phyloP scores from a whole-genome alignment of 2,797 vertebrate genomes.

The Emys orbicularis region DNA sequence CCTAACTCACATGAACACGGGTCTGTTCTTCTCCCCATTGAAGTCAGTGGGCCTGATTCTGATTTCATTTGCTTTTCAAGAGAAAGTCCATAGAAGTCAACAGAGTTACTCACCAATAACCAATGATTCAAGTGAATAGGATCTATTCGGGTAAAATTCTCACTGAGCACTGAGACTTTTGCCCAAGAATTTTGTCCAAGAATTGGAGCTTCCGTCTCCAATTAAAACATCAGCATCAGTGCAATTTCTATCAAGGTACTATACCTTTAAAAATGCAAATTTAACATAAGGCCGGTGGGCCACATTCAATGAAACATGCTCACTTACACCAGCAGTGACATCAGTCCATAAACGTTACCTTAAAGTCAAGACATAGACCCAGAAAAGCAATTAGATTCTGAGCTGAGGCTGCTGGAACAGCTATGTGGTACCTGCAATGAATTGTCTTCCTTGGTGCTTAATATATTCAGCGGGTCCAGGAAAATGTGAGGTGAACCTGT shows the following conservation, averaged over 20 bases:
- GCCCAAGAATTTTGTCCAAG: not conserved
- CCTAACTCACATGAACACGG: not conserved
- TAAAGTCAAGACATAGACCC: not conserved
- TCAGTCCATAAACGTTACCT: not conserved
- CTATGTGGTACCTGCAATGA: not conserved
- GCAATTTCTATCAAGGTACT: not conserved
- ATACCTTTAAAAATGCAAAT: not conserved
- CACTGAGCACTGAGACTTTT: not conserved
- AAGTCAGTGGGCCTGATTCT: not conserved
- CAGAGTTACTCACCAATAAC: not conserved
- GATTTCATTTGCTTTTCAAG: not conserved
- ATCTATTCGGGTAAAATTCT: fast-evolving
- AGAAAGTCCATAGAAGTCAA: not conserved
- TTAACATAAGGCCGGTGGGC: not conserved
- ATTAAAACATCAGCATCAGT: not conserved
- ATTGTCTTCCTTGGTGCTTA: not conserved
- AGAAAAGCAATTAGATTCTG: not conserved
- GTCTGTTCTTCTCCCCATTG: too few relatives aligned
- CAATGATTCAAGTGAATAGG: not conserved
- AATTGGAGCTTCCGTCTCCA: not conserved
- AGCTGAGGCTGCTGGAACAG: not conserved
- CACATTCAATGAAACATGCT: not conserved
- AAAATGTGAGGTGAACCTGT: not conserved
- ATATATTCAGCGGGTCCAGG: not conserved
- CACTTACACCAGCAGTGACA: not conserved